These are phyloP conservation scores for Echinops telfairi DNA, from an alignment of 2,113 vertebrate genomes.

Conservation along the genomic window DNA sequence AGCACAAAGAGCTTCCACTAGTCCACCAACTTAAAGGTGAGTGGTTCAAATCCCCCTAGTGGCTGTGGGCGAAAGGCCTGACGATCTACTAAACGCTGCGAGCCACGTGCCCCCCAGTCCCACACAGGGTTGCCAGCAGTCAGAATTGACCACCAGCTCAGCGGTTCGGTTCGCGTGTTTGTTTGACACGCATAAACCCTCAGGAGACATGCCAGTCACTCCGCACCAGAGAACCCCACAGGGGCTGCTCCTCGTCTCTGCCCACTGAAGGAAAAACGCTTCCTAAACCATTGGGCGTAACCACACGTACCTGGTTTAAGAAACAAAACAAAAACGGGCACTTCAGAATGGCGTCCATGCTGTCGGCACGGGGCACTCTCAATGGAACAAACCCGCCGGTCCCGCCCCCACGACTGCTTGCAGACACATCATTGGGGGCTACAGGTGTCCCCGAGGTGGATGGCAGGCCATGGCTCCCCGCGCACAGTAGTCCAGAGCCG, in stretches of 20 bases:
- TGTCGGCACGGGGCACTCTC: neutral
- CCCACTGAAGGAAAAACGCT: neutral
- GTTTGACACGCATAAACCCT: neutral
- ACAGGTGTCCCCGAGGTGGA: neutral
- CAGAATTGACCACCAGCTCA: neutral
- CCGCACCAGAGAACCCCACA: accelerated
- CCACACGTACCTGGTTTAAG: neutral
- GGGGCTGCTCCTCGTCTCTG: neutral
- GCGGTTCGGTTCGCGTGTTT: neutral
- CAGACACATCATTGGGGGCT: neutral
- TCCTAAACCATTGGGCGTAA: neutral
- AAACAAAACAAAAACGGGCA: neutral
- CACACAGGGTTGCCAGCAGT: neutral
- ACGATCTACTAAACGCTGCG: neutral
- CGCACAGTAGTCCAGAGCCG: neutral
- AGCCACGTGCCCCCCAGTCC: neutral
- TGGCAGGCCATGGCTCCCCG: neutral
- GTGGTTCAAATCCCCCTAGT: neutral
- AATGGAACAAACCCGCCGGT: neutral
- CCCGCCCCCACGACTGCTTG: neutral
- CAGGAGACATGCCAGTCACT: neutral
- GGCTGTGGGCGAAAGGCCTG: neutral
- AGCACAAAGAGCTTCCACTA: neutral
- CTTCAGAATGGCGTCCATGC: too few relatives aligned
- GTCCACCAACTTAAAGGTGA: neutral